Evolutionary conservation across 2,113 vertebrate species (phyloP).

Genomic region (Stictonetta naevosa): DNA sequence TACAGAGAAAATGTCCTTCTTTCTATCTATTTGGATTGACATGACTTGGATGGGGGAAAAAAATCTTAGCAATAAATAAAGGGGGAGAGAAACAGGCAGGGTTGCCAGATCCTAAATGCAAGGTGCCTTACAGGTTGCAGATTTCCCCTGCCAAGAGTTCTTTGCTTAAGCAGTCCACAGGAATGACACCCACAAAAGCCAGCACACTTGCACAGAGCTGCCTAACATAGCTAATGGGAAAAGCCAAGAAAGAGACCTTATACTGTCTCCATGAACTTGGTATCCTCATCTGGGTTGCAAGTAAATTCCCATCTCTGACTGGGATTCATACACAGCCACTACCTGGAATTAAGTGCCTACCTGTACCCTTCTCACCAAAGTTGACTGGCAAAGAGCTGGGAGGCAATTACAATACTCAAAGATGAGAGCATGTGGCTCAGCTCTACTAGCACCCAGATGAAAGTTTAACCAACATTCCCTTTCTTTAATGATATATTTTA

Average conservation of each 20-base stretch:
- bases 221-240: background rate
- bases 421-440: background rate
- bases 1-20: background rate
- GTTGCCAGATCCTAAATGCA: constrained; percentile 9
- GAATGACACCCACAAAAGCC: constrained; percentile 49
- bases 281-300: background rate
- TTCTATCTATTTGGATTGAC: background rate
- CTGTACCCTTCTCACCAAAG: background rate
- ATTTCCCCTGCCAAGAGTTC: constrained; percentile 29
- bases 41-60: background rate
- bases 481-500: background rate
- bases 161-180: constrained; percentile 26
- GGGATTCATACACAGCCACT: background rate
- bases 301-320: background rate
- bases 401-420: background rate
- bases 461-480: background rate
- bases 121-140: constrained; percentile 43
- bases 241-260: background rate
- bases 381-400: background rate
- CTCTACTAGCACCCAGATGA: background rate
- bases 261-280: background rate
- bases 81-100: background rate
- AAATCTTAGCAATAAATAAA: constrained; percentile 28
- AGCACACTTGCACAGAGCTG: background rate
- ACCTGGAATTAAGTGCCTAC: background rate